Evolutionary conservation across 1,140 invertebrate genomes (phyloP).

Genomic region (Oppia nitens): DNA sequence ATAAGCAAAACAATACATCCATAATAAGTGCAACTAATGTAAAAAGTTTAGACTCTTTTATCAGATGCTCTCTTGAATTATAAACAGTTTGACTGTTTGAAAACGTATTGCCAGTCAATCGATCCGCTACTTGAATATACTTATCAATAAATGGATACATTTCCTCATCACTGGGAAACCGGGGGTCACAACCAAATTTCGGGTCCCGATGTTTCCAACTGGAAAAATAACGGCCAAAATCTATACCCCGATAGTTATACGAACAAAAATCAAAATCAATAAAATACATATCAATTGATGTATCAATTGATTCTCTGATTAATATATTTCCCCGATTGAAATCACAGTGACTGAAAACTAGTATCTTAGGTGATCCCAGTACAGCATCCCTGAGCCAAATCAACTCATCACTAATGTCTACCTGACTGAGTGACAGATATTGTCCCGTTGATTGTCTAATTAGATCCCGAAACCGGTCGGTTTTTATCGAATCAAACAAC

Average conservation of each 20-base stretch:
- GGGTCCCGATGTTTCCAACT: conserved; percentile 1
- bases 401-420: not conserved
- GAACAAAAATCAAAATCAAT: conserved; percentile 10
- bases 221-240: conserved; percentile 8
- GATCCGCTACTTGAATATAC: not conserved
- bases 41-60: not conserved
- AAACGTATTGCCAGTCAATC: not conserved
- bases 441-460: not conserved
- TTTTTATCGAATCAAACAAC: not conserved
- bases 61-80: not conserved
- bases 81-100: not conserved
- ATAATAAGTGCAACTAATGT: not conserved
- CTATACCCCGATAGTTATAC: conserved; percentile 6
- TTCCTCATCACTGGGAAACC: conserved; percentile 8
- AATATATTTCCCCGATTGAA: conserved; percentile 11
- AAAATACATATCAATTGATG: not conserved
- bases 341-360: conserved; percentile 7
- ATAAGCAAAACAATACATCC: not conserved
- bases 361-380: not conserved
- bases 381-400: not conserved
- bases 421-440: not conserved
- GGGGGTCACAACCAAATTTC: conserved; percentile 1
- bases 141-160: conserved; percentile 6
- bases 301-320: not conserved
- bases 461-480: not conserved